Conservation (phyloP, 2,888 invertebrate species). For the Andrena bucephala region DNA sequence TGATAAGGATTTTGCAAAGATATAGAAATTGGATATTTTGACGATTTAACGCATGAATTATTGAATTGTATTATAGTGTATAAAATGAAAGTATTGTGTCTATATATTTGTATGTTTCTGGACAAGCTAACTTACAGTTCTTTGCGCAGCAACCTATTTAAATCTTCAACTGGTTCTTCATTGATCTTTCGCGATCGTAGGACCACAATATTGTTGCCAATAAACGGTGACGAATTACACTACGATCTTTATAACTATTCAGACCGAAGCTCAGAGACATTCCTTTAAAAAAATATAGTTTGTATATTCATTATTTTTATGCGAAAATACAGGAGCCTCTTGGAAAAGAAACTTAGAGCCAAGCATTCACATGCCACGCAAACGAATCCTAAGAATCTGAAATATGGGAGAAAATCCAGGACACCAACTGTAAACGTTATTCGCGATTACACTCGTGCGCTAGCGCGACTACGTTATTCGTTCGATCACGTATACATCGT, state of each 20-base stretch:
- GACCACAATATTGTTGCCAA: background rate
- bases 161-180: background rate
- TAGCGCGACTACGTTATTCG: conserved; percentile 57
- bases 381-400: background rate
- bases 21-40: background rate
- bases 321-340: too few species aligned
- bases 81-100: background rate
- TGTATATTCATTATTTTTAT: too few species aligned
- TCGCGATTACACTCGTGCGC: conserved; percentile 18
- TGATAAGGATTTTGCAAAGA: background rate
- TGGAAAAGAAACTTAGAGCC: too few species aligned
- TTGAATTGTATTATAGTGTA: background rate
- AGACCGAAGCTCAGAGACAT: too few species aligned
- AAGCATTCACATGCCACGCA: too few species aligned
- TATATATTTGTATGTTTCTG: background rate
- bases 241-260: too few species aligned
- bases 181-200: background rate
- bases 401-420: background rate
- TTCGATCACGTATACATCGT: conserved; percentile 55
- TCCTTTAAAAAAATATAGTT: too few species aligned
- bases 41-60: background rate
- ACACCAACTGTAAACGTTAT: conserved; percentile 19
- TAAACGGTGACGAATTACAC: too few species aligned
- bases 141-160: background rate
- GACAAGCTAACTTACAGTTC: background rate